Conservation (phyloP, 2,888 invertebrate genomes). For the Onthophagus sagittarius region DNA sequence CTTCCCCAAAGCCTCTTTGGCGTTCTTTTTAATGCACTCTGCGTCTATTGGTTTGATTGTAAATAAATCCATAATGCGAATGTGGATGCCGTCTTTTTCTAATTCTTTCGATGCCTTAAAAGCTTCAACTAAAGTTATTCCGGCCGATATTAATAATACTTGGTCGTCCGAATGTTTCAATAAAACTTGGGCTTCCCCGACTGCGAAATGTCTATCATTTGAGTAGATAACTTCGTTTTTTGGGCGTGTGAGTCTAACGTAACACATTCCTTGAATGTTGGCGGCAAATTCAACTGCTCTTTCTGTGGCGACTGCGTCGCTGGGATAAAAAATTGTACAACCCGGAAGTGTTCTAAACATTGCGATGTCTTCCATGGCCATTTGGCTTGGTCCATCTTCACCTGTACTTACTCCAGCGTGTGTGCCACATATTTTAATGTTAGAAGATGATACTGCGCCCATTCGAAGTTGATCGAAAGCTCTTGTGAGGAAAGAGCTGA, state of each 20-base stretch:
- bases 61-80: slow-evolving; percentile 87
- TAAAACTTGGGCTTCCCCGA: slow-evolving; percentile 74
- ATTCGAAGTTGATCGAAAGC: slow-evolving; percentile 94
- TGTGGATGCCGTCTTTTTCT: slow-evolving; percentile 60
- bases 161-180: slow-evolving; percentile 68
- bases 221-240: slow-evolving; percentile 77
- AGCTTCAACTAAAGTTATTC: slow-evolving; percentile 87
- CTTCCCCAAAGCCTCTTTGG: slow-evolving; percentile 68
- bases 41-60: slow-evolving; percentile 91
- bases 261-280: slow-evolving; percentile 86
- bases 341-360: slow-evolving; percentile 86
- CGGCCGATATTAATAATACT: slow-evolving; percentile 82
- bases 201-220: slow-evolving; percentile 62
- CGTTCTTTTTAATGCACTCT: slow-evolving; percentile 66
- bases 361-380: slow-evolving; percentile 93
- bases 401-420: slow-evolving; percentile 95
- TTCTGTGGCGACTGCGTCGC: slow-evolving; percentile 89
- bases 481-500: slow-evolving; percentile 90
- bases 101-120: slow-evolving; percentile 74
- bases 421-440: slow-evolving; percentile 88
- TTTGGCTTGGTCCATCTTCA: slow-evolving; percentile 94
- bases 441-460: slow-evolving; percentile 95
- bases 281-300: slow-evolving; percentile 89
- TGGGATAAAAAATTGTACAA: slow-evolving; percentile 66
- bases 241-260: slow-evolving; percentile 89